Conservation (phyloP, 2,113 vertebrate genomes). For the Mormyrus iriodes region DNA sequence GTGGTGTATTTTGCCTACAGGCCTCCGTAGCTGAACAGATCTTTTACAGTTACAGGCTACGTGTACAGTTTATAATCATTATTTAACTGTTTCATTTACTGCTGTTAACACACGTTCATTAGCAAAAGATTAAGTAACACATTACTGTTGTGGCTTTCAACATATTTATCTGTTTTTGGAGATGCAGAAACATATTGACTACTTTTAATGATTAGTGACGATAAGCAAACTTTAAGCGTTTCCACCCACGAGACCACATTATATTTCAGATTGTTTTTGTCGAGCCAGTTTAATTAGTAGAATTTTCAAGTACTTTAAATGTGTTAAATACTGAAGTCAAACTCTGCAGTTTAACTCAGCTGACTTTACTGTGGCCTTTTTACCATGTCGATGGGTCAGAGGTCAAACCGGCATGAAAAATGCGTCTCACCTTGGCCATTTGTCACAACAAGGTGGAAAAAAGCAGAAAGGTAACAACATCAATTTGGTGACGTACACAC, state of each 20-base stretch:
- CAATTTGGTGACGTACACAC: slow-evolving; percentile 55
- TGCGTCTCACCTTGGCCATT: slow-evolving; percentile 38
- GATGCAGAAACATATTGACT: neutral
- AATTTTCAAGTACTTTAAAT: neutral
- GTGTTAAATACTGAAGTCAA: neutral
- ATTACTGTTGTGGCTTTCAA: neutral
- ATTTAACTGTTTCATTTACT: neutral
- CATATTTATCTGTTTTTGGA: neutral
- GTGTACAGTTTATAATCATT: neutral
- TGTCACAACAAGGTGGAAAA: slow-evolving; percentile 55
- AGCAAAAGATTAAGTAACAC: neutral
- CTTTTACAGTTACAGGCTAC: neutral
- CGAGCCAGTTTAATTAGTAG: neutral
- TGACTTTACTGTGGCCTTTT: neutral
- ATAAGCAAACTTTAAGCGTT: neutral
- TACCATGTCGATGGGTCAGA: neutral
- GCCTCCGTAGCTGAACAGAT: neutral
- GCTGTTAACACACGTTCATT: neutral
- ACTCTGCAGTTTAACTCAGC: neutral
- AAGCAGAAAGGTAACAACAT: slow-evolving; percentile 58
- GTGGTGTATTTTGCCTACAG: neutral
- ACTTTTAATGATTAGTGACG: neutral
- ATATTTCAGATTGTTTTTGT: neutral
- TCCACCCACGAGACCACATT: neutral
- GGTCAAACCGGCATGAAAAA: slow-evolving; percentile 19